Base-by-base conservation (phyloP, 2,113 vertebrate genomes). In the Cebidichthys violaceus region DNA sequence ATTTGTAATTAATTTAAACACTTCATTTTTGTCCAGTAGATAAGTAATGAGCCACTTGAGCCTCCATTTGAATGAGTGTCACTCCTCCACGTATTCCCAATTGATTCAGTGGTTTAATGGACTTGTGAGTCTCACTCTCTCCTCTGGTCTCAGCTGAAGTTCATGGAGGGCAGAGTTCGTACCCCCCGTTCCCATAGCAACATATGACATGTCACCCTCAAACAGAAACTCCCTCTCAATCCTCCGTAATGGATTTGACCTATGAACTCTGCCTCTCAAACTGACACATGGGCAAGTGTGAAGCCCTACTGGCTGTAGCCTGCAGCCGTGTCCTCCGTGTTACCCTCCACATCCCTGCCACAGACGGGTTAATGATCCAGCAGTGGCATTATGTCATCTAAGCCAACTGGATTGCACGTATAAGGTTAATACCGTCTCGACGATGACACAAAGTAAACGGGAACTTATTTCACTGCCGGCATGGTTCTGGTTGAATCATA, bases 201-300 rank as follows among this genome's bases (percentile, higher is more conserved):
- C 95, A 90, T 78, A 90, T 75, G 82, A 88, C 92, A 89, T 79
- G 83, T 91, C 90, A 75, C 81, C 84, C 76, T 90, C 86, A 86
- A 89, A 90, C 86, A 88, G 89, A 90, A 88, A 85, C 90, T 90
- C 92, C 89, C 89, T 89, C 89, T 91, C 90, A 89, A 92, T 92
- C 92, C 92, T 62, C 86, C 73, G 35, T 95, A 95, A 96, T 96
- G 92, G 95, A 86, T 95, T 93, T 95, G 93, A 94, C 92, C 94
- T 87, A 73, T 93, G 92, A 92, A 84, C 93, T 90, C 65, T 85
- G 90, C 80, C 87, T 82, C 87, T 83, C 76, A 84, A 84, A 85
- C 84, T 77, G 93, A 92, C 91, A 91, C 88, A 78, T 85, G 62
- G 76, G 68, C 57, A 74, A 82, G 83, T 82, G 91, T 88, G 85